Evolutionary conservation across 2,797 vertebrate species (phyloP), one percentile per base, ranked within the genome.

Genomic region (Choloepus didactylus): DNA sequence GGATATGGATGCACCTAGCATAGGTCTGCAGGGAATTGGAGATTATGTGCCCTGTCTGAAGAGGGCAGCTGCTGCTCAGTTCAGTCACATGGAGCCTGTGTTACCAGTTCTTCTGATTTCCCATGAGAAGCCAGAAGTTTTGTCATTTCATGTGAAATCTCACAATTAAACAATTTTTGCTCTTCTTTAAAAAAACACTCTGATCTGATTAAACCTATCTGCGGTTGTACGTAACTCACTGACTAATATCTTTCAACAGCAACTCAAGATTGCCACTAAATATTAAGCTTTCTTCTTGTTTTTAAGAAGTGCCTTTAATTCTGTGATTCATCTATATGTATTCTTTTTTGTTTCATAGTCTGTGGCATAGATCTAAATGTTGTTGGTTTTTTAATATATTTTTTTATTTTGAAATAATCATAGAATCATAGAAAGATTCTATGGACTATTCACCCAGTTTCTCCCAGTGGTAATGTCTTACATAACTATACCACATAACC

Each of bases 391-490:
- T 41, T 83, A 35, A 18, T 35, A 35, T 35, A 35, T 35, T 35
- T 87, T 92, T 83, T 38, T 86, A 15, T 83, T 51, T 87, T 69
- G 23, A 84, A 91, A 69, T 66, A 86, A 66, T 82, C 38, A 60
- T 81, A 67, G n/a, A 87, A 72, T 86, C 64, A 54, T 5, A 56
- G 44, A 72, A 10, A 38, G 31, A 82, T 41, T 10, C 27, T 31
- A 4, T 59, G 59, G 31, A 84, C 16, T 31, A 44, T 77, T 51
- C 23, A 54, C 35, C 41, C 18, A 66, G 19, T 49, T 66, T 35
- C 38, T 70, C 15, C 9, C 31, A n/a, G 0, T 70, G 23, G 19
- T 49, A 75, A 31, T 66, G 51, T 35, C 19, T 31, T 69, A 1
- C 4, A 1, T 67, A n/a, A 15, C 35, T 56, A 41, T 69, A 46